phyloP scores from a whole-genome alignment of 2,888 invertebrate species.

The Platycheirus albimanus region DNA sequence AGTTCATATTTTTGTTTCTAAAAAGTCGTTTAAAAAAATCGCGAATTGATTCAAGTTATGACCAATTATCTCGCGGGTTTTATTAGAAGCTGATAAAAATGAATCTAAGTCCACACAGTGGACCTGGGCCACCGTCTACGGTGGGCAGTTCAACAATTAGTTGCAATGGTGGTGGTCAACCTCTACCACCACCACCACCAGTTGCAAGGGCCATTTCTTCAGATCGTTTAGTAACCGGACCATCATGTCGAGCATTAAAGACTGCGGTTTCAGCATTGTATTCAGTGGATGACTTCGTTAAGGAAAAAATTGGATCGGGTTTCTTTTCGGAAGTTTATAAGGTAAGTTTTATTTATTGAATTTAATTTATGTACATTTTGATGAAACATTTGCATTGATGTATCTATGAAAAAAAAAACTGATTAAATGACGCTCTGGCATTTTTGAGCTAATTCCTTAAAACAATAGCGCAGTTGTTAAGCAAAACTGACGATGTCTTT shows the following conservation, averaged over 20 bases:
- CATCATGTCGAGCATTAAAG: constrained; percentile 94
- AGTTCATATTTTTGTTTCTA: not conserved
- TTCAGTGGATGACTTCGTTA: constrained; percentile 95
- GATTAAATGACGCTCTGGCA: not conserved
- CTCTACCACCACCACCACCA: constrained; percentile 77
- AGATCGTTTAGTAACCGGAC: constrained; percentile 86
- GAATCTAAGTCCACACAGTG: constrained; percentile 82
- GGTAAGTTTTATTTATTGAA: constrained; percentile 85
- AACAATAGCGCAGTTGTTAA: constrained; percentile 11
- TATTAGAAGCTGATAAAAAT: constrained; percentile 81
- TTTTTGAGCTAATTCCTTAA: not conserved
- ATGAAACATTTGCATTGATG: constrained; percentile 4
- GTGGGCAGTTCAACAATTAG: constrained; percentile 63
- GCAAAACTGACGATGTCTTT: not conserved
- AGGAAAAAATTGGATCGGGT: constrained; percentile 96
- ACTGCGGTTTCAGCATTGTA: constrained; percentile 96
- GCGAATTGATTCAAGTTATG: constrained; percentile 66
- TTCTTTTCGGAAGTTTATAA: constrained; percentile 99
- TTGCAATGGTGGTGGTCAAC: constrained; percentile 60
- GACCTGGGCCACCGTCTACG: constrained; percentile 80
- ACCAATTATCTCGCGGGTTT: constrained; percentile 63
- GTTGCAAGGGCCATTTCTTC: constrained; percentile 81
- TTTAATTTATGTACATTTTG: too few species aligned
- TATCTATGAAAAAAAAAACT: constrained; percentile 1
- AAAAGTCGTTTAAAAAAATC: constrained; percentile 8